Conservation (phyloP, 2,888 invertebrate genomes). For the Euproctis similis region DNA sequence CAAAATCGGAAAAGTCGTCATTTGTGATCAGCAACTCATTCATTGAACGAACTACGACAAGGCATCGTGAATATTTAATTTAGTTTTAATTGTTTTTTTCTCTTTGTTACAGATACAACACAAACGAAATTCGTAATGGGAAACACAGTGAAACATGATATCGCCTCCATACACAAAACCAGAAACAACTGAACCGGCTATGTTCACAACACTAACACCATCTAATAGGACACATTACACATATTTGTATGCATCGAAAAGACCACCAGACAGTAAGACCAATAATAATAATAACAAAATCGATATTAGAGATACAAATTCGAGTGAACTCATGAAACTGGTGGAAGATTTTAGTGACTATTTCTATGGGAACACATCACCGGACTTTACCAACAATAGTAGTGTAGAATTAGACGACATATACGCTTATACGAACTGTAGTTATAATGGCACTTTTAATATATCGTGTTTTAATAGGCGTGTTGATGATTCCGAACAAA, state of each 20-base stretch:
- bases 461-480: conserved; percentile 60
- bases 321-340: conserved; percentile 76
- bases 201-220: conserved; percentile 22
- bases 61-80: too few species aligned
- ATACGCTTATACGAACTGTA: conserved; percentile 70
- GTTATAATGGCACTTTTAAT: conserved; percentile 62
- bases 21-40: too few species aligned
- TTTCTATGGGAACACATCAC: conserved; percentile 79
- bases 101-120: conserved; percentile 26
- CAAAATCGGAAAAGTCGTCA: too few species aligned
- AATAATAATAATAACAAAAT: conserved; percentile 22
- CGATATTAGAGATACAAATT: conserved; percentile 20
- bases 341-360: conserved; percentile 88
- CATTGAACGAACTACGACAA: too few species aligned
- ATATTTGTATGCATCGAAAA: conserved; percentile 26
- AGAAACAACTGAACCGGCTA: conserved; percentile 14
- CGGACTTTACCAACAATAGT: conserved; percentile 59
- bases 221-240: conserved; percentile 20
- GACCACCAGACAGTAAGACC: conserved; percentile 20
- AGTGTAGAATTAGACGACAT: conserved; percentile 57
- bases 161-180: conserved; percentile 11
- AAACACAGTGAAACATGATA: conserved; percentile 11
- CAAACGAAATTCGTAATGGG: conserved; percentile 3
- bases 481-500: conserved; percentile 71
- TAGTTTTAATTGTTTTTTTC: too few species aligned